Conservation (phyloP, 2,113 vertebrate species). For the Burhinus oedicnemus region DNA sequence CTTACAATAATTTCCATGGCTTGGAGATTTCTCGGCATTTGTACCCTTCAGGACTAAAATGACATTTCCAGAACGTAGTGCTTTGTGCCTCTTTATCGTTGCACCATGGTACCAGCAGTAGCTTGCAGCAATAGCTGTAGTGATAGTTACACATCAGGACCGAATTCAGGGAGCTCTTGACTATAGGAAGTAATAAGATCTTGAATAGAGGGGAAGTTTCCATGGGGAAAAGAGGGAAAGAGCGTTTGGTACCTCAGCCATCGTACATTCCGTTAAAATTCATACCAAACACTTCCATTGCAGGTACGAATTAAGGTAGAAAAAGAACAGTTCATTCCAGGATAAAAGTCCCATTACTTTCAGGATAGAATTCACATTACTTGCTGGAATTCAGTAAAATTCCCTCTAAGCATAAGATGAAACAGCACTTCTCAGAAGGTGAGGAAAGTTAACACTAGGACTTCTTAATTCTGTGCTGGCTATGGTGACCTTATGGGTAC, state of each 20-base stretch:
- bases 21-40: not conserved
- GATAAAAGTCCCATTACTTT: not conserved
- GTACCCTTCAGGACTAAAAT: not conserved
- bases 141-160: not conserved
- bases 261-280: not conserved
- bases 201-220: not conserved
- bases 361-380: not conserved
- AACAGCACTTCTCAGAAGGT: not conserved
- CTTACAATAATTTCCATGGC: not conserved
- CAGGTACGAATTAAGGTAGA: not conserved
- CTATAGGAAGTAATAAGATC: not conserved
- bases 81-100: not conserved
- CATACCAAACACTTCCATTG: not conserved
- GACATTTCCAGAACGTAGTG: not conserved
- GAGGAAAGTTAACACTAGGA: not conserved
- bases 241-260: not conserved
- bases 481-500: not conserved
- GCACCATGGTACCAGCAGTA: not conserved
- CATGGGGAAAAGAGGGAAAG: not conserved
- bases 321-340: not conserved
- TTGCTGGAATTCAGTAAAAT: not conserved
- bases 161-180: not conserved
- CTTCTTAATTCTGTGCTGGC: not conserved
- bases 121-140: not conserved
- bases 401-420: not conserved